Evolutionary conservation across 2,113 vertebrate species (phyloP).

Genomic region (Tragulus kanchil): DNA sequence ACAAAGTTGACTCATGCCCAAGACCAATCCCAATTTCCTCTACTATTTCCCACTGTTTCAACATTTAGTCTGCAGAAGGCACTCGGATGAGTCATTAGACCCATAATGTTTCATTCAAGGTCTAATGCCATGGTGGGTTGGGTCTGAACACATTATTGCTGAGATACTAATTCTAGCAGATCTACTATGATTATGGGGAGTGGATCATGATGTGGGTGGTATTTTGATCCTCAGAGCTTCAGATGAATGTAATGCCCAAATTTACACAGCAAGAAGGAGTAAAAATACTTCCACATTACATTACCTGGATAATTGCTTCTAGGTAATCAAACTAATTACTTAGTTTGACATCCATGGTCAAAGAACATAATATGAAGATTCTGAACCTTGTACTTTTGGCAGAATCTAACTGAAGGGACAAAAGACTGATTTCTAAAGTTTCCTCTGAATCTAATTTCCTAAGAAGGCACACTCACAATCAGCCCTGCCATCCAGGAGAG

Average conservation of each 20-base stretch:
- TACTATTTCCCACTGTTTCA: conserved; percentile 74
- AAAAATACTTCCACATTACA: neutral
- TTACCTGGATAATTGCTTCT: neutral
- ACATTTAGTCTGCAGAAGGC: conserved; percentile 65
- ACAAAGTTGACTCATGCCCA: conserved; percentile 65
- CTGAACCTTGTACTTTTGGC: neutral
- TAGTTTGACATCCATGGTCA: neutral
- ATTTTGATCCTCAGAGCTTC: conserved; percentile 47
- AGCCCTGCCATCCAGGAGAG: neutral
- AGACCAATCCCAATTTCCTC: conserved; percentile 76
- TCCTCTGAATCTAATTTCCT: neutral
- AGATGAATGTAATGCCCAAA: neutral
- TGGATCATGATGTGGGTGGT: conserved; percentile 56
- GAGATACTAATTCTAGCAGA: conserved; percentile 64
- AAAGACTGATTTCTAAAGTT: neutral
- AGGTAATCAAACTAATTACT: neutral
- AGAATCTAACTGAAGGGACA: neutral
- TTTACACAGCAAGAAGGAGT: neutral
- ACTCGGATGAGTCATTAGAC: conserved; percentile 71
- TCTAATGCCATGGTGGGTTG: conserved; percentile 40
- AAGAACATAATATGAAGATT: neutral
- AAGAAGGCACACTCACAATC: neutral
- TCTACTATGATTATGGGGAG: conserved; percentile 60
- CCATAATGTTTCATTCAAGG: conserved; percentile 60
- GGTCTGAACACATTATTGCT: conserved; percentile 27